phyloP scores from a whole-genome alignment of 2,888 invertebrate species.

The Lycophotia porphyrea region DNA sequence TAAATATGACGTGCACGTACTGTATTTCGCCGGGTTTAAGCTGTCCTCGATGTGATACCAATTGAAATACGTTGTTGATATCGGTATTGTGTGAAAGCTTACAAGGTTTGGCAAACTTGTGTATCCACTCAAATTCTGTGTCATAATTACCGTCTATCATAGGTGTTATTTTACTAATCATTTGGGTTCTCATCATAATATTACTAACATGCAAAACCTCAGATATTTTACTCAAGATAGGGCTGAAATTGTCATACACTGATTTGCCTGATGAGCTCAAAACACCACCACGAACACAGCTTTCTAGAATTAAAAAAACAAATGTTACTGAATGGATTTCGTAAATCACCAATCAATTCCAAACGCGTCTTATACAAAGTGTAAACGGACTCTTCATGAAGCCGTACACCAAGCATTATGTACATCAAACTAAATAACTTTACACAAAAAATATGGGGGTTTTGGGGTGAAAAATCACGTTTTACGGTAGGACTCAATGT shows the following conservation, averaged over 20 bases:
- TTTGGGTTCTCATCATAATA: conserved; percentile 67
- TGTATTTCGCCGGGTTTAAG: conserved; percentile 88
- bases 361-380: too few relatives aligned
- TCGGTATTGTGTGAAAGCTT: conserved; percentile 64
- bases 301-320: conserved; percentile 62
- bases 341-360: neutral
- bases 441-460: too few relatives aligned
- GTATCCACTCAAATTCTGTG: conserved; percentile 78
- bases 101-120: conserved; percentile 76
- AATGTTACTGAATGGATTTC: neutral
- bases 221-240: conserved; percentile 38
- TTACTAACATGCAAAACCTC: conserved; percentile 41
- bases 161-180: conserved; percentile 77
- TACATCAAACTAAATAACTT: too few relatives aligned
- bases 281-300: conserved; percentile 66
- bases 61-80: conserved; percentile 82
- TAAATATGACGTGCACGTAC: conserved; percentile 86
- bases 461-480: too few relatives aligned
- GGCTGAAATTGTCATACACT: conserved; percentile 59
- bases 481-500: too few relatives aligned
- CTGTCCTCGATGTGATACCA: conserved; percentile 87
- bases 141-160: conserved; percentile 78
- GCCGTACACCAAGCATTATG: too few relatives aligned
- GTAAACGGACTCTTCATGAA: too few relatives aligned
- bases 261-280: conserved; percentile 60